Base-by-base conservation (phyloP, 2,888 invertebrate genomes). In the Xanthorhoe spadicearia region DNA sequence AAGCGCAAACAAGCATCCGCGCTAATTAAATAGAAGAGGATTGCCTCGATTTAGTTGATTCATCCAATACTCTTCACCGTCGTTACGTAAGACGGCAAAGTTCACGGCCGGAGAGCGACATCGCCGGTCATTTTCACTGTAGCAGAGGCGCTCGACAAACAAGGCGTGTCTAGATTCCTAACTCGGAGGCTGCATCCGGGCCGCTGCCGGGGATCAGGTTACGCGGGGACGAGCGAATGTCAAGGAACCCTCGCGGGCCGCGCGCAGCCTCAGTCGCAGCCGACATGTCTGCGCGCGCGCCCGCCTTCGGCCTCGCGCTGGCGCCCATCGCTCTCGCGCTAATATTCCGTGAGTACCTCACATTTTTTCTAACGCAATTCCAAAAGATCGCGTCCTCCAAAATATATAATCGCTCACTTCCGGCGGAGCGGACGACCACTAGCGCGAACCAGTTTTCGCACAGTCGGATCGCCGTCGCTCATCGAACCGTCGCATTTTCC, bases 121-220 rank as follows among this genome's bases (percentile, higher is more conserved):
- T 78, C 58, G 75, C 72, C 78, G 81, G 79, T 81, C 74, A 82
- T 85, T 85, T 88, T 86, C 85, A 83, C 84, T 85, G 76, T 77
- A 82, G 75, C 77, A 76, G 74, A 1, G 81, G 80, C 81, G 81
- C 72, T 81, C 78, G 80, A 74, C 81, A 82, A 84, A 84, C 86
- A 81, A 87, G 88, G 89, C 85, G 89, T 82, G 87, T 86, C 88
- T 86, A 89, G 87, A 89, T 89, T 89, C 85, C 86, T 87, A 87
- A 83, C 83, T 80, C 85, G 85, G 87, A 89, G 91, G 87, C 90
- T 89, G 91, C 90, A 92, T 92, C 92, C 92, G 92, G 92, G 89
- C 91, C 88, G 84, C 82, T 79, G 83, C 83, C 86, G 88, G 88
- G 88, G 69, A 86, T 85, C 88, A 77, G 80, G 85, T 85, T 85